Base-by-base conservation (phyloP, 2,797 vertebrate species). In the Alauda arvensis region DNA sequence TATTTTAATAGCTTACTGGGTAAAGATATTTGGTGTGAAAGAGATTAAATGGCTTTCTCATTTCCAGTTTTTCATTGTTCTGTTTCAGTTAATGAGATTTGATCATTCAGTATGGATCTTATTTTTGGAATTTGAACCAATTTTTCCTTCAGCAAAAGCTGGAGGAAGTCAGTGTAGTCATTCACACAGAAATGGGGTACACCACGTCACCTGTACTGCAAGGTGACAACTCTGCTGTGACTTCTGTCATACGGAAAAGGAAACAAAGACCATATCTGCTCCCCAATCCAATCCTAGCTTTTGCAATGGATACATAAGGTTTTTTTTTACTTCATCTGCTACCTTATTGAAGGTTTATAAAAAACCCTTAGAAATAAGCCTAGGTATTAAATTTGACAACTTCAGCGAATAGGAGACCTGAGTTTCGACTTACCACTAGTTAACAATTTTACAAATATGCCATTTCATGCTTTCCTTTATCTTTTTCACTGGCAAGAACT, bases 221-320 rank as follows among this genome's bases (percentile, higher is more conserved):
- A 8, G 15, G 18, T 31, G 15, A 37, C 31, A 25, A 9, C 62
- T 91, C 33, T 86, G 20, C 49, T 72, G 12, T 63, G 66, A 46
- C 19, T 80, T 71, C 62, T 57, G n/a, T 56, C 56, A 57, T 33
- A 19, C 0, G 0, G 33, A 62, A 76, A 71, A 90, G 56, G 31
- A 65, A 92, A 29, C 10, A 48, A 39, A 13, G n/a, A 76, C 26
- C 39, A 31, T 26, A 48, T 63, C 29, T 71, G 25, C 49, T 74
- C 66, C 28, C n/a, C 62, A 37, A 53, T 61, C 33, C 25, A 57
- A 14, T 62, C 26, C 51, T 69, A 49, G 11, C 16, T 34, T 49
- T 89, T 85, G 12, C 43, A 69, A n/a, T 29, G 37, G 12, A 28
- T 29, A 6, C 1, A 0, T 16, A 24, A 8, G 0, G 0, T 39